Percentiles rank a stretch among this genome's conserved stretches.
Evolutionary conservation across 1,140 invertebrate species (phyloP).

Genomic region (Yoshiicerus persimilis): DNA sequence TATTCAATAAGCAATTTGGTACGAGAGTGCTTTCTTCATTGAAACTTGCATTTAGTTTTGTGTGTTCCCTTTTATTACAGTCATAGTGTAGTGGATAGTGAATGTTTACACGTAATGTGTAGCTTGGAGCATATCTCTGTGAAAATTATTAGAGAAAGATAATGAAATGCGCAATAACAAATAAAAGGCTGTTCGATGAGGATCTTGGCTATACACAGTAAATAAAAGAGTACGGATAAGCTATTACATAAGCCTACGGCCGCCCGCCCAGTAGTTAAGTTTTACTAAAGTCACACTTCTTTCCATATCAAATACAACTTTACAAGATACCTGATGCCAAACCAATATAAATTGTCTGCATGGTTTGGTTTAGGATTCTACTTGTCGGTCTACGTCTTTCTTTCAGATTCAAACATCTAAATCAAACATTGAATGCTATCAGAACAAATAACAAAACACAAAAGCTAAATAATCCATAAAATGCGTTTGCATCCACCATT

Average conservation of each 20-base stretch:
- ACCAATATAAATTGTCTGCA: not conserved
- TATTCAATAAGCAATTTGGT: not conserved
- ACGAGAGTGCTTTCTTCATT: not conserved
- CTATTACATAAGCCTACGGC: not conserved
- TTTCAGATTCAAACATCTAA: not conserved
- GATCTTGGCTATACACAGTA: not conserved
- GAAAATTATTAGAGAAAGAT: not conserved
- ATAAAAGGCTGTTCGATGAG: not conserved
- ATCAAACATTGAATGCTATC: not conserved
- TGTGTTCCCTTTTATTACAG: not conserved
- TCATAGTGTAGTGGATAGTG: not conserved
- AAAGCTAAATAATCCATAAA: not conserved
- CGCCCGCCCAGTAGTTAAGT: slow-evolving; percentile 14
- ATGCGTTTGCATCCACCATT: not conserved
- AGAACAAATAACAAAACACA: not conserved
- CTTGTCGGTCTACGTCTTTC: not conserved
- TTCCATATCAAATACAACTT: not conserved
- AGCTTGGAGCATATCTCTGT: not conserved
- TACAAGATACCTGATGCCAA: not conserved
- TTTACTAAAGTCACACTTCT: slow-evolving; percentile 6
- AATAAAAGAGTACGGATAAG: not conserved
- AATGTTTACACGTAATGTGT: not conserved
- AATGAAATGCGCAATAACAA: not conserved
- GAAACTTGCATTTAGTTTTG: not conserved
- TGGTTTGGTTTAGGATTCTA: not conserved